Evolutionary conservation across 2,797 vertebrate genomes (phyloP), one percentile per base, ranked within the genome.

Genomic region (Pipistrellus nathusii): DNA sequence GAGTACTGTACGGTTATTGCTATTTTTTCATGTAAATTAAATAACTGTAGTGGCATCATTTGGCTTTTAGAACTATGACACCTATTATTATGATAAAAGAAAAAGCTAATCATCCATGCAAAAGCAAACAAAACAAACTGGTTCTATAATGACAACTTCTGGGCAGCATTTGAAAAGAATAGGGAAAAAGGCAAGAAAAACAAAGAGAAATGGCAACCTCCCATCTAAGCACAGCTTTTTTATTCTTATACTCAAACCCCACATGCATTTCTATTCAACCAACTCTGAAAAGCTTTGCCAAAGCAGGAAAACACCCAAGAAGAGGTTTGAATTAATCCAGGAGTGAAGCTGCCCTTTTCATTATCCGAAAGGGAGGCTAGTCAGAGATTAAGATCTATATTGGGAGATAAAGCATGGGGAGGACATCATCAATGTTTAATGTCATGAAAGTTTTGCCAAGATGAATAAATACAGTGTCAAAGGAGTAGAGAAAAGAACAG

Each of bases 61-160:
- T 41, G 53, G 48, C 68, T 89, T 83, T 76, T 20, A 91, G 32
- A 88, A 64, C 27, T 23, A 62, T 41, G 48, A 66, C 3, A 46
- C 17, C 57, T 48, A 41, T 83, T 68, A 38, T 62, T 73, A 62
- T 21, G 7, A 86, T 9, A 30, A 89, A 91, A 77, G 78, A 75
- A 51, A 69, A 90, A 44, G 53, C 53, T 71, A 92, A 78, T 46
- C 71, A 77, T 85, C 53, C 44, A 46, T 57, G 18, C 51, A 76
- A 55, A 96, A 87, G n/a, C 38, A 91, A 81, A 41, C 38, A 94
- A 92, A 44, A 86, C 21, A 57, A 91, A 41, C 21, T 53, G 6
- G 46, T 62, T 59, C 46, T 86, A 30, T 59, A 57, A 55, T 66
- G 83, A 81, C 44, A 90, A 59, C 15, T 48, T 90, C 68, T 75